Base-by-base conservation (phyloP, 2,797 vertebrate genomes). In the Podarcis siculus region DNA sequence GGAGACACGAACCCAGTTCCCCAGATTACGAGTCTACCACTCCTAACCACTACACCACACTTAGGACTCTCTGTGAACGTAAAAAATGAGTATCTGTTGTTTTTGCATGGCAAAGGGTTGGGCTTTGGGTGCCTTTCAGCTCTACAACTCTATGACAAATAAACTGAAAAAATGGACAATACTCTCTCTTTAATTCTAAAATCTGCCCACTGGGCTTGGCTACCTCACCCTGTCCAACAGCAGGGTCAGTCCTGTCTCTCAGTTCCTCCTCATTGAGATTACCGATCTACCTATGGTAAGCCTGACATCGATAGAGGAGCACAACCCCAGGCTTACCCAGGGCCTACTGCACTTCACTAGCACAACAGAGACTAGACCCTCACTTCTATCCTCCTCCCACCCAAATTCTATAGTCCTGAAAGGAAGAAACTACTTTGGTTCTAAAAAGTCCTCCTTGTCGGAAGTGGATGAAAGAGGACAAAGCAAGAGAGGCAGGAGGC, bases 401-500 rank as follows among this genome's bases (percentile, higher is more conserved):
- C 23, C 2, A 77, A 8, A 35, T 49, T 55, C 17, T 45, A 32
- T 19, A 69, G 30, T 15, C 19, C 58, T 13, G 3, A 66, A 32
- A 82, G 84, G 42, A 73, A 32, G 58, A 66, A 27, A 69, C 6
- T 79, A 21, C 1, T 55, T 12, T 12, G 61, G 30, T 61, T 35
- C 10, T 64, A 80, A 17, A 9, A 67, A 55, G 39, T 17, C 42
- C 42, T 25, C 30, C 19, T 77, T 55, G 39, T 27, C 25, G 35
- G 49, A 39, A 80, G 25, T 73, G 42, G 0, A 0, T 4, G 32
- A n/a, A 32, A 75, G 3, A 61, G 6, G 4, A 85, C 17, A 8
- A 4, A 88, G n/a, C 0, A 0, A 5, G 4, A 85, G 30, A 81
- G 82, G 49, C 15, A 5, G 2, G 72, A 79, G 5, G 3, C 71